A percentile compares a stretch with the other conserved stretches of the same genome.
These are phyloP conservation scores for Meteorus colon DNA, from an alignment of 2,888 invertebrate genomes.

Conservation along the genomic window DNA sequence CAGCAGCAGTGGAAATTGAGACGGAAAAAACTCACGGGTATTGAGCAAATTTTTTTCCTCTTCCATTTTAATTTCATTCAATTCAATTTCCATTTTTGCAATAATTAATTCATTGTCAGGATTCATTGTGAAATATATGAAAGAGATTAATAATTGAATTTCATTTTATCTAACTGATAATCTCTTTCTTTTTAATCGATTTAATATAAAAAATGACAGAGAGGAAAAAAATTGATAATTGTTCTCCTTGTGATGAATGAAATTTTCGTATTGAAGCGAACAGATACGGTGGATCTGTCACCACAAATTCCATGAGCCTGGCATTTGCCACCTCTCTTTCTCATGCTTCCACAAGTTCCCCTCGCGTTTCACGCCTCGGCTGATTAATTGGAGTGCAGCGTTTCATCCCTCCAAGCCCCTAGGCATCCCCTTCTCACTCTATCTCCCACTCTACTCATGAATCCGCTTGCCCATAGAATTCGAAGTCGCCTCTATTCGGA, in stretches of 20 bases:
- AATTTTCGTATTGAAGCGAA: slow-evolving; percentile 49
- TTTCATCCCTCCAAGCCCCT: slow-evolving; percentile 34
- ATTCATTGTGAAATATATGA: not conserved
- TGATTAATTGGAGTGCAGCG: slow-evolving; percentile 44
- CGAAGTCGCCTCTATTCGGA: slow-evolving; percentile 69
- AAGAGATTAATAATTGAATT: slow-evolving; percentile 2
- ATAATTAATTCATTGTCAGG: not conserved
- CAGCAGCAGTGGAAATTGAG: not conserved
- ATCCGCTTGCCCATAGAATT: slow-evolving; percentile 60
- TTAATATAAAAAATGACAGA: not conserved
- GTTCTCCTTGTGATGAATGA: slow-evolving; percentile 26
- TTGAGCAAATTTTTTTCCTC: not conserved
- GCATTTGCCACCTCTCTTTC: slow-evolving; percentile 33
- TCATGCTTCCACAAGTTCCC: slow-evolving; percentile 3
- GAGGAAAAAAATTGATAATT: slow-evolving; percentile 6
- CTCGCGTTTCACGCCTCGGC: slow-evolving; percentile 41
- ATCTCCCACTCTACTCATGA: slow-evolving; percentile 40
- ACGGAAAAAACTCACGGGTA: not conserved
- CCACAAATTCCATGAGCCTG: slow-evolving; percentile 61
- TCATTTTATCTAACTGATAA: not conserved
- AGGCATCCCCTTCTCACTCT: slow-evolving; percentile 38
- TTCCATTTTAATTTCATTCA: not conserved
- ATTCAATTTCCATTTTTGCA: not conserved
- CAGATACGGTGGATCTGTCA: slow-evolving; percentile 69
- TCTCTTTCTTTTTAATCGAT: not conserved